Conservation (phyloP, 2,113 vertebrate genomes). For the Pluvianellus socialis region DNA sequence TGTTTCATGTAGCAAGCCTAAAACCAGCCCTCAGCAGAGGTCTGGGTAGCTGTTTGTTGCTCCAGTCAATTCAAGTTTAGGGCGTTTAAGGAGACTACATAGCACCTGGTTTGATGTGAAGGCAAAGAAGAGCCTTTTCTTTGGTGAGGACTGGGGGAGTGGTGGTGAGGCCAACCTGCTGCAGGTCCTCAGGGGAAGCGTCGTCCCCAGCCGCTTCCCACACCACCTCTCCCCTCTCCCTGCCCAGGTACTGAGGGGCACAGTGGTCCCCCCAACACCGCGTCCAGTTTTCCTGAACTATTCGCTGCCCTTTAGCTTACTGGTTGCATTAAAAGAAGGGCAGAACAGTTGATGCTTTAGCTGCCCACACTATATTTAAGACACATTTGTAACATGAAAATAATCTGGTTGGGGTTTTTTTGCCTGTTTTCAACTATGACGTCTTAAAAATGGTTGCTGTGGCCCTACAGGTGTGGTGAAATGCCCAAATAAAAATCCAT, state of each 20-base stretch:
- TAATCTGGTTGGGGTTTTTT: accelerated
- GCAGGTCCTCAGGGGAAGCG: accelerated
- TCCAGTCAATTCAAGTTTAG: neutral
- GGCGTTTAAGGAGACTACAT: neutral
- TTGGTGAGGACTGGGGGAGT: neutral
- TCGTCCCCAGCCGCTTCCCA: neutral
- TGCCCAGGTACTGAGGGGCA: neutral
- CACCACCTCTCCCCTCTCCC: neutral
- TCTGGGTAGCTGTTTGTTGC: neutral
- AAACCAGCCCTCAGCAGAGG: neutral
- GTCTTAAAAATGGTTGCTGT: neutral
- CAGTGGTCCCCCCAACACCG: neutral
- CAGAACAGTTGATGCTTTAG: neutral
- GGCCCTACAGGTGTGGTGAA: neutral
- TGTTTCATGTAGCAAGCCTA: neutral
- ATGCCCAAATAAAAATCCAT: neutral
- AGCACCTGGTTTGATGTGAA: neutral
- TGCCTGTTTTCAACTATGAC: neutral
- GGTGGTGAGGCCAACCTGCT: accelerated
- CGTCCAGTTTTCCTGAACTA: neutral
- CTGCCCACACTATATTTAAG: neutral
- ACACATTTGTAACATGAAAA: neutral
- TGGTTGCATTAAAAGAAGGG: neutral
- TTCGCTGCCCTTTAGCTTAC: neutral
- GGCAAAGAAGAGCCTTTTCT: neutral